Base-by-base conservation (phyloP, 2,113 vertebrate species). In the Pholis gunnellus region DNA sequence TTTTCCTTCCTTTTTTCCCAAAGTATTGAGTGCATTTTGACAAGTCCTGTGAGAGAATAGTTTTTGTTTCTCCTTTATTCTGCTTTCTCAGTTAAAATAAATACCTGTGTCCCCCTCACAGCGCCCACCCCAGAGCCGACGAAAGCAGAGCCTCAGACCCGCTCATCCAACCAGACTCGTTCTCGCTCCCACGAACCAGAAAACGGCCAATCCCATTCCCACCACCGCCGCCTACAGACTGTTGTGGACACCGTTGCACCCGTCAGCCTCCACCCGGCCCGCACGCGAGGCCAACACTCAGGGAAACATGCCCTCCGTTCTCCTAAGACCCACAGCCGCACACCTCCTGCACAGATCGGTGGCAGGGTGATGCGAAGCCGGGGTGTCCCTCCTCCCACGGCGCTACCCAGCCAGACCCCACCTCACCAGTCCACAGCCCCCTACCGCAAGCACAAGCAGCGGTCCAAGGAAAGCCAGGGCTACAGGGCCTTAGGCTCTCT, bases 171-270 rank as follows among this genome's bases (percentile, higher is more conserved):
- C 93, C 97, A 98, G 87, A 94, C 96, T 22, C 96, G 97, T 60
- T 98, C 97, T 59, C 97, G 97, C 90, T 99, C 98, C 76, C 98
- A 99, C 0, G 98, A 99, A 91, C 97, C 97, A 0, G 97, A 99
- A 91, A 96, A 96, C 31, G 93, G 96, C 85, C 96, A 97, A 17
- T 50, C 95, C 85, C 95, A 98, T 20, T 75, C 93, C 73, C 96
- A 97, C 88, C 96, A 97, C 80, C 96, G 97, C 52, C 97, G 96
- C 86, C 93, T 96, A 31, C 97, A 96, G 78, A 92, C 96, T 10
- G 84, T 92, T 14, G 93, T 94, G 0, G 95, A 94, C 65, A 89
- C 87, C 87, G 81, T 82, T 17, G 44, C 61, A 18, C 75, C 81
- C 22, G 52, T 56, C 17, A 44, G 95, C 77, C 94, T 0, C 92